Evolutionary conservation across 2,113 vertebrate species (phyloP).

Genomic region (Notarius lentiginosus): DNA sequence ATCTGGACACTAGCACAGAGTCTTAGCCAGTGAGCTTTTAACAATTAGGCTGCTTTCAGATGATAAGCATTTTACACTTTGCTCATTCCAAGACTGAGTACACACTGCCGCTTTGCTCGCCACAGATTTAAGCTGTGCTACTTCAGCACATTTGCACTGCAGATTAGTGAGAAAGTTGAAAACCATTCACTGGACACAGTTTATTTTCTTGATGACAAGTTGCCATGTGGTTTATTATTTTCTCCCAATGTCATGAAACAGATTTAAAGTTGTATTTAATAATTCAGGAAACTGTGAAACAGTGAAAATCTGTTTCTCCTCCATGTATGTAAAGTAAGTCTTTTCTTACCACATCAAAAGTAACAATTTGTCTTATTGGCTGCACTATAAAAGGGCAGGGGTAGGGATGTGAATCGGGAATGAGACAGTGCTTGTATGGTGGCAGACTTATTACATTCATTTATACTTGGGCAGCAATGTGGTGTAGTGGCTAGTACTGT

Average conservation of each 20-base stretch:
- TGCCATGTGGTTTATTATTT: neutral
- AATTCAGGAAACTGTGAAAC: neutral
- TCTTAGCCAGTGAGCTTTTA: neutral
- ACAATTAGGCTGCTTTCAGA: neutral
- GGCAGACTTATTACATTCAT: neutral
- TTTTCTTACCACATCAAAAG: neutral
- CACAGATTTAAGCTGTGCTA: neutral
- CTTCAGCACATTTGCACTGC: neutral
- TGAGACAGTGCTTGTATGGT: neutral
- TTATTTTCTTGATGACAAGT: neutral
- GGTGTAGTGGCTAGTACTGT: no score
- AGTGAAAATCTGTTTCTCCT: neutral
- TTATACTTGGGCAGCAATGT: neutral
- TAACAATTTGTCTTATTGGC: neutral
- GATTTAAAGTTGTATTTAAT: constrained; percentile 1
- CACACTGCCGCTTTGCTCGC: neutral
- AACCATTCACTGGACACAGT: neutral
- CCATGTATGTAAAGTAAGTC: neutral
- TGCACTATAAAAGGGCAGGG: neutral
- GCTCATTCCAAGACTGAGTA: neutral
- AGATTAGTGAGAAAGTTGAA: constrained; percentile 4
- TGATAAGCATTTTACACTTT: constrained; percentile 11
- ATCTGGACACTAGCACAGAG: neutral
- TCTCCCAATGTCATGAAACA: neutral
- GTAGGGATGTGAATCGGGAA: neutral